Conservation (phyloP, 2,888 invertebrate species). For the Linnaemya vulpina region DNA sequence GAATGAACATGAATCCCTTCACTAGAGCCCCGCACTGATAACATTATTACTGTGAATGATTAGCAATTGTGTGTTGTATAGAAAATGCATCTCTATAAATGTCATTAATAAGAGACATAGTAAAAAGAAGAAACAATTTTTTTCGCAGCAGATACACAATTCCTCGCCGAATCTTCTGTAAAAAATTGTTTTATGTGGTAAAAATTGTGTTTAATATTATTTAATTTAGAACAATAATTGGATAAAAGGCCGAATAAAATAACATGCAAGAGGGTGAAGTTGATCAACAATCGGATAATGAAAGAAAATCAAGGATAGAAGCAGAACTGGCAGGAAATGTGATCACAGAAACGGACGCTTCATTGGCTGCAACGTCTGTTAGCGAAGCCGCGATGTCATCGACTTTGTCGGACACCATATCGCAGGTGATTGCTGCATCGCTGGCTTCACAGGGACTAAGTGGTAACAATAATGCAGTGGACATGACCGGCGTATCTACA, state of each 20-base stretch:
- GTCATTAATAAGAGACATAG: constrained; percentile 42
- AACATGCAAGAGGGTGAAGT: constrained; percentile 77
- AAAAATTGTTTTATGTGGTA: no score
- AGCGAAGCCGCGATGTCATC: constrained; percentile 67
- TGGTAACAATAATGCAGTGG: constrained; percentile 30
- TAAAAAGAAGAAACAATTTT: constrained; percentile 64
- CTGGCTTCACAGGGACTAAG: constrained; percentile 45
- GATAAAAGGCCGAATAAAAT: constrained; percentile 70
- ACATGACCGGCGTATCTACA: constrained; percentile 29
- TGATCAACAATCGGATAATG: constrained; percentile 64
- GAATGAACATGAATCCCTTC: no score
- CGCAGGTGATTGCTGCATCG: constrained; percentile 51
- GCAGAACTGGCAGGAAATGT: constrained; percentile 71
- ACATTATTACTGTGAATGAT: constrained; percentile 44
- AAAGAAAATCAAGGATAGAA: constrained; percentile 74
- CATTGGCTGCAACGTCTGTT: constrained; percentile 62
- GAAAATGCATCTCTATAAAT: constrained; percentile 56
- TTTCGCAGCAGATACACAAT: constrained; percentile 72
- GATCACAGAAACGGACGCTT: constrained; percentile 73
- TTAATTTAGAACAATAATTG: constrained; percentile 50
- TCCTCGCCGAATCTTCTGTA: constrained; percentile 47
- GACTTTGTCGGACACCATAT: constrained; percentile 59
- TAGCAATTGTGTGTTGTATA: background rate
- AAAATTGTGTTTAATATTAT: constrained; percentile 55
- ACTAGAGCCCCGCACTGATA: background rate